Base-by-base conservation (phyloP, 1,140 invertebrate species). In the Muscidifurax raptorellus region DNA sequence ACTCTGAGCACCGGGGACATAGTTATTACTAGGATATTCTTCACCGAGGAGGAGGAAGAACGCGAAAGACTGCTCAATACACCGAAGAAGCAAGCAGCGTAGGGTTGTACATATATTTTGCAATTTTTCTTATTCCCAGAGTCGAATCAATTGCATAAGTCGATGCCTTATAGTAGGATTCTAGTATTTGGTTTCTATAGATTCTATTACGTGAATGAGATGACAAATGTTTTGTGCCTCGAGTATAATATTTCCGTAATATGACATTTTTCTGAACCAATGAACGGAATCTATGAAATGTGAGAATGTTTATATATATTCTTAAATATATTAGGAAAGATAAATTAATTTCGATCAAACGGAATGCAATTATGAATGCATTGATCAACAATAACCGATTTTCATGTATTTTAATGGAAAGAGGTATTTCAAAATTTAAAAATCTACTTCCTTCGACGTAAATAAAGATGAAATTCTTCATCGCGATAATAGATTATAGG, bases 1-100 rank as follows among this genome's bases (percentile, higher is more conserved):
- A 98, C 97, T 2, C 92, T 98, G 22, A 98, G 97, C 89, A 98
- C 97, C n/a, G 97, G 97, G 77, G 97, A 98, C 91, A 97, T 98
- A 90, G 97, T 98, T 32, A 97, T 98, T 86, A 98, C 97, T 72
- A 97, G 96, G 93, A 97, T 98, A 87, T 97, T 95, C 92, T 97
- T 97, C 91, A 95, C 95, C 74, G 96, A 97, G 85, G 93, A 92
- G 67, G 92, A 93, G 76, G 92, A 92, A 74, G 92, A 93, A 85
- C 90, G 90, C 64, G 90, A 91, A 86, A 90, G 90, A 87, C 87
- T 91, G 87, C 79, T 90, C 30, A 92, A 91, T 88, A 90, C 92
- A 85, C 90, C 90, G 86, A 92, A 92, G 88, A 91, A 92, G 71
- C 88, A 86, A 67, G 36, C 59, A 18, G 18, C 69, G 18, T 77